Base-by-base conservation (phyloP, 2,888 invertebrate genomes). In the Ditula angustiorana region DNA sequence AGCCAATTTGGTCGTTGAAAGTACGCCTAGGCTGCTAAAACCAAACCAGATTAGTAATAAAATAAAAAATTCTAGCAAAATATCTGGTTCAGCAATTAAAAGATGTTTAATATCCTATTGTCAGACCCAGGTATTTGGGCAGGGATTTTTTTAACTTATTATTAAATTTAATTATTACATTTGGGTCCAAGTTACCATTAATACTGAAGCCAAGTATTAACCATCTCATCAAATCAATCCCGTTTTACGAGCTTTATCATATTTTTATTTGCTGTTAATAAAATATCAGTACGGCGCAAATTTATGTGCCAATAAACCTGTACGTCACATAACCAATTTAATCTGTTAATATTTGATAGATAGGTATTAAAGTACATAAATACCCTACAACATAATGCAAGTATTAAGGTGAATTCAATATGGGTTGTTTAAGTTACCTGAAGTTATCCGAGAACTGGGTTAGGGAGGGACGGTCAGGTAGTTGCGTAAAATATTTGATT, bases 251-350 rank as follows among this genome's bases (percentile, higher is more conserved):
- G 19, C 33, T 46, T 46, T 28, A 49, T 46, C 74, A 77, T 76
- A 77, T 80, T 74, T 79, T 87, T 87, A 89, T 88, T 87, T 86
- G 85, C 78, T 75, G 76, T 79, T 84, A 87, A 87, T 88, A 88
- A 89, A 88, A 87, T 85, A 81, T 82, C 70, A 41, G 41, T 77
- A 69, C 72, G 72, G 74, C 65, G 70, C 69, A 74, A 81, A 84
- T 89, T 88, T 88, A 88, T 83, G 71, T 69, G 62, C 73, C 82
- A 78, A 87, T 89, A 88, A 90, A 89, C 81, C 82, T 83, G 84
- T 81, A 80, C 80, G 78, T 82, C 86, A 82, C 83, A 85, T 87
- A 86, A 81, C 82, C 82, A 85, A 85, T 89, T 87, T 87, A 87
- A 88, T 90, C 84, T 83, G 76, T 73, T 71, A 65, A 66, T 57